Conservation (phyloP, 92 coral and sea anemone species). For the Micromussa lordhowensis region DNA sequence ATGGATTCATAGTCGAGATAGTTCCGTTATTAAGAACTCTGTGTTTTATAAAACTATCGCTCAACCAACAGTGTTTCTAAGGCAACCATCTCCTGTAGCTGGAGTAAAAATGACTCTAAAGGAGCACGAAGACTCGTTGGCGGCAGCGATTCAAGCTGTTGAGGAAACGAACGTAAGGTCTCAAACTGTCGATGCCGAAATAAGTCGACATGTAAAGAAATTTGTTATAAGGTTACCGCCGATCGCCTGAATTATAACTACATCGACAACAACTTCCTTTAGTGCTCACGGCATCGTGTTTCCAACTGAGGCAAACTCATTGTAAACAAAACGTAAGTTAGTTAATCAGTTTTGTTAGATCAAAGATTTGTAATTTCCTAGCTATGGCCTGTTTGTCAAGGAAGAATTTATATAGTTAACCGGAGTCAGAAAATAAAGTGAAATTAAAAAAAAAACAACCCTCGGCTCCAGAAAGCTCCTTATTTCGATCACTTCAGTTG, state of each 20-base stretch:
- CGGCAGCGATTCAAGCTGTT: slow-evolving; percentile 25
- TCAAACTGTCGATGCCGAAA: slow-evolving; percentile 26
- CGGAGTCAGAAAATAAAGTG: neutral
- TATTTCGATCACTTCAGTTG: no score
- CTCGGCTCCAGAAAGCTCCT: neutral
- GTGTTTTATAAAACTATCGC: slow-evolving; percentile 20
- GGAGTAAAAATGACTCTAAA: slow-evolving; percentile 43
- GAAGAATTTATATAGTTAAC: no score
- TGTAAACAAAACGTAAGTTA: neutral
- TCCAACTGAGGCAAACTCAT: no score
- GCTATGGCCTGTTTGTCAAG: no score
- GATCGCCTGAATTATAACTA: neutral
- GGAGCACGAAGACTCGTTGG: slow-evolving; percentile 19
- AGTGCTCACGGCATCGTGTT: no score
- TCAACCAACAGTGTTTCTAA: slow-evolving; percentile 25
- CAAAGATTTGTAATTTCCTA: no score
- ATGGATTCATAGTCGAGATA: neutral
- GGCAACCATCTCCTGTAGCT: slow-evolving; percentile 50
- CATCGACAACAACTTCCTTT: no score
- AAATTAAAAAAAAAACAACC: no score
- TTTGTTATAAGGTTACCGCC: slow-evolving; percentile 56
- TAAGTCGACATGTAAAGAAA: slow-evolving; percentile 24
- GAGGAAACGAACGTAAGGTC: slow-evolving; percentile 30
- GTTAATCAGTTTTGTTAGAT: no score
- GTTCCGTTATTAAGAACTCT: neutral